Evolutionary conservation across 1,140 invertebrate genomes (phyloP).

Genomic region (Goniozus legneri): DNA sequence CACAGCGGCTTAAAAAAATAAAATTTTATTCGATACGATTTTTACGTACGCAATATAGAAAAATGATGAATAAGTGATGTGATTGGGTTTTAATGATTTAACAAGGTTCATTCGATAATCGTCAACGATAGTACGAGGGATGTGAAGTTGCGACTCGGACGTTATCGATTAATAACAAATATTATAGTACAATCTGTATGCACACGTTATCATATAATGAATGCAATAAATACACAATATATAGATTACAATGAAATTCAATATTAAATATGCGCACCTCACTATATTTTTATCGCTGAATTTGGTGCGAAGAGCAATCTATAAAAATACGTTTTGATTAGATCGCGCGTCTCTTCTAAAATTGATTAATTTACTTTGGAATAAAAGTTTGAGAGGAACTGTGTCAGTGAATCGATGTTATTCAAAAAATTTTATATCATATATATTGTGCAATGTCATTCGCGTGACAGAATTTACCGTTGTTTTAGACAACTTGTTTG

Average conservation of each 20-base stretch:
- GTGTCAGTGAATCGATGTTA: too few relatives aligned
- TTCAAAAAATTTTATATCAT: too few relatives aligned
- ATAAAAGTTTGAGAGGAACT: constrained; percentile 5
- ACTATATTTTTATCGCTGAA: constrained; percentile 16
- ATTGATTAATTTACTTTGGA: neutral
- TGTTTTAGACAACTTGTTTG: neutral
- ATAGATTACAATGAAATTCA: constrained; percentile 20
- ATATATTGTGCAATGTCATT: too few relatives aligned
- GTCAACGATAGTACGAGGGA: constrained; percentile 6
- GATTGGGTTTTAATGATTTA: constrained; percentile 3
- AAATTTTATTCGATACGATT: too few relatives aligned
- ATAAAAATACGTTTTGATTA: constrained; percentile 39
- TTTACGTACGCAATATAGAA: too few relatives aligned
- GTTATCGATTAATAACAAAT: constrained; percentile 14
- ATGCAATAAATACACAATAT: constrained; percentile 9
- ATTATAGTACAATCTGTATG: constrained; percentile 12
- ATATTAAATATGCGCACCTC: constrained; percentile 18
- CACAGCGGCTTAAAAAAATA: neutral
- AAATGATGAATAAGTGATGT: too few relatives aligned
- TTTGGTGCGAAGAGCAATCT: constrained; percentile 24
- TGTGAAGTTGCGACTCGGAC: constrained; percentile 6
- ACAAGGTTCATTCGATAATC: constrained; percentile 16
- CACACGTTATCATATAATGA: constrained; percentile 5
- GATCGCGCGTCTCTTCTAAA: constrained; percentile 6
- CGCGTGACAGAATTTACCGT: too few relatives aligned